Percentiles rank a stretch among this genome's conserved stretches.
These are phyloP conservation scores for Dynastes maya DNA, from an alignment of 2,888 invertebrate genomes.

Conservation along the genomic window DNA sequence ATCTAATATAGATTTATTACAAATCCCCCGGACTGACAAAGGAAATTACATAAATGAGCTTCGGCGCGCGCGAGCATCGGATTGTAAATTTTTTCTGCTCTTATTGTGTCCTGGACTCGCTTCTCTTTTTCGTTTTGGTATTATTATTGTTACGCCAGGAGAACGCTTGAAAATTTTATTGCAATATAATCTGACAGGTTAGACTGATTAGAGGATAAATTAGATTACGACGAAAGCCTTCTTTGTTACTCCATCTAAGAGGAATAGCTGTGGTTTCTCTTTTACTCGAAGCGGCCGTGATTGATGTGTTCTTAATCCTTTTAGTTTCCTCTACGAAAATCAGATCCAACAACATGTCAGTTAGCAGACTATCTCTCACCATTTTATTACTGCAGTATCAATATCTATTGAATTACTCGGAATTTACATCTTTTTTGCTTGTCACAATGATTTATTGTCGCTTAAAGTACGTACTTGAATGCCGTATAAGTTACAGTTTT, in stretches of 20 bases:
- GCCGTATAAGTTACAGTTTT: too few species aligned
- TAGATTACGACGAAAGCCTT: slow-evolving; percentile 1
- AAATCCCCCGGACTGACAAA: slow-evolving; percentile 33
- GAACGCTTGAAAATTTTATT: slow-evolving; percentile 16
- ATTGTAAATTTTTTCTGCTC: not conserved
- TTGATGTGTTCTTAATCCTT: slow-evolving; percentile 28
- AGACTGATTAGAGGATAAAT: slow-evolving; percentile 38
- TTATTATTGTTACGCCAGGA: slow-evolving; percentile 12
- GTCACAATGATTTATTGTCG: too few species aligned
- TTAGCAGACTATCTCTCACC: not conserved
- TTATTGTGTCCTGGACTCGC: not conserved
- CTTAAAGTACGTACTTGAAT: too few species aligned
- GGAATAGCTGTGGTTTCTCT: not conserved
- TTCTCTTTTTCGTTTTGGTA: slow-evolving; percentile 7
- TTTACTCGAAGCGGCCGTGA: slow-evolving; percentile 18
- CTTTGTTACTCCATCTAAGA: slow-evolving; percentile 2
- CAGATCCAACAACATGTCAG: not conserved
- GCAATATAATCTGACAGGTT: slow-evolving; percentile 36
- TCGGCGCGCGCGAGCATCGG: not conserved
- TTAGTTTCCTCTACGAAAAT: not conserved
- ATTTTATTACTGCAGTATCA: too few species aligned
- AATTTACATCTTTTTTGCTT: too few species aligned
- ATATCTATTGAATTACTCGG: too few species aligned
- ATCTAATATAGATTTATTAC: slow-evolving; percentile 46
- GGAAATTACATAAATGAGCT: slow-evolving; percentile 41